A percentile compares a stretch with the other conserved stretches of the same genome.
Conservation (phyloP, 2,797 vertebrate genomes). For the Gobio occitaniae region DNA sequence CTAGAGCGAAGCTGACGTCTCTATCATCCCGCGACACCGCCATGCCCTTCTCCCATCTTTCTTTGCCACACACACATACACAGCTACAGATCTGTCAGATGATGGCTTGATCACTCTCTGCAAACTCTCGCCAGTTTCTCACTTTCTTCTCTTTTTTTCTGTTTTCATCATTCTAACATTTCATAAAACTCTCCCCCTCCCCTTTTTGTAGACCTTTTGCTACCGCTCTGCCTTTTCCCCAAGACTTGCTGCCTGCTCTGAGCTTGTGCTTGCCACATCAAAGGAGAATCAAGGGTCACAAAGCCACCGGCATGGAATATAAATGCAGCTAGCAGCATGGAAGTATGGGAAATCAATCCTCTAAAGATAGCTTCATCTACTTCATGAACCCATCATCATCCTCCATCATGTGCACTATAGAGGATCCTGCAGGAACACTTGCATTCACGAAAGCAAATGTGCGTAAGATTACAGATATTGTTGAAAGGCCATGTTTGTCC, state of each 20-base stretch:
- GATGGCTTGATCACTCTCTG: slow-evolving; percentile 92
- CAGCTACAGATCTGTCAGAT: slow-evolving; percentile 90
- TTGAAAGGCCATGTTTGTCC: slow-evolving; percentile 32
- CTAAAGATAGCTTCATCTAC: slow-evolving; percentile 84
- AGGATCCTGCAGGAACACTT: slow-evolving; percentile 39
- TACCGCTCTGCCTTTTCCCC: slow-evolving; percentile 62
- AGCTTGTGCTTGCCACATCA: slow-evolving; percentile 95
- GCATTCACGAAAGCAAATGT: slow-evolving; percentile 25
- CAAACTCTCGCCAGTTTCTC: slow-evolving; percentile 74
- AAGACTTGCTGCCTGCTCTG: slow-evolving; percentile 79
- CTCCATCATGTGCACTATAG: slow-evolving; percentile 69
- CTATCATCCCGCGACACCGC: slow-evolving; percentile 89
- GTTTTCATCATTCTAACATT: slow-evolving; percentile 71
- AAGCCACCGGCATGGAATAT: slow-evolving; percentile 91
- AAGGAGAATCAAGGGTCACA: slow-evolving; percentile 97
- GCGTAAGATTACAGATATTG: slow-evolving; percentile 45
- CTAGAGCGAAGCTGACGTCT: slow-evolving; percentile 93
- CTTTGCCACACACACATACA: slow-evolving; percentile 73
- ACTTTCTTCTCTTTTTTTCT: slow-evolving; percentile 64
- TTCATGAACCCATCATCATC: slow-evolving; percentile 78
- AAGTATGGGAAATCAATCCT: slow-evolving; percentile 88
- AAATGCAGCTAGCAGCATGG: slow-evolving; percentile 91
- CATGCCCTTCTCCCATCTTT: slow-evolving; percentile 79
- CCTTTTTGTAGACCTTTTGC: slow-evolving; percentile 75
- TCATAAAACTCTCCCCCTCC: slow-evolving; percentile 73